Evolutionary conservation across 1,140 invertebrate species (phyloP).

Genomic region (Bombyx mandarina): DNA sequence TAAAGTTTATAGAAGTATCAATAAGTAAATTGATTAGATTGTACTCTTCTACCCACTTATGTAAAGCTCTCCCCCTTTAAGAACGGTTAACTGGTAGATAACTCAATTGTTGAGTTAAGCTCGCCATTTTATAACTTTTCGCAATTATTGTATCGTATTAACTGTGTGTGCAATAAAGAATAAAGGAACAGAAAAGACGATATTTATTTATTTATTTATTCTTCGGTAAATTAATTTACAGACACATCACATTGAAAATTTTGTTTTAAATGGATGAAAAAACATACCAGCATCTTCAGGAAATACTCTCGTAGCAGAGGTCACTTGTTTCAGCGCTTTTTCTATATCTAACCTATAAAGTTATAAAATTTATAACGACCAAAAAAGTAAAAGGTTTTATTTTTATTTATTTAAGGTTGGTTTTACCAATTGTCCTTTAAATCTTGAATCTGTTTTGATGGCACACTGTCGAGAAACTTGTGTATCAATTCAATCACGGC

Average conservation of each 20-base stretch:
- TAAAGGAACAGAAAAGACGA: background rate
- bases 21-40: too few relatives aligned
- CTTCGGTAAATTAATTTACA: too few relatives aligned
- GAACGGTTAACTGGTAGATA: too few relatives aligned
- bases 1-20: too few relatives aligned
- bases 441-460: constrained; percentile 69
- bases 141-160: too few relatives aligned
- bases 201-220: background rate
- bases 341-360: constrained; percentile 70
- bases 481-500: constrained; percentile 80
- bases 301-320: constrained; percentile 71
- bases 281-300: constrained; percentile 69
- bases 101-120: too few relatives aligned
- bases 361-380: background rate
- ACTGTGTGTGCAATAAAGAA: background rate
- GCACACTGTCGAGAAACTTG: constrained; percentile 76
- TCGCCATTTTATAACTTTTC: too few relatives aligned
- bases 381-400: background rate
- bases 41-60: too few relatives aligned
- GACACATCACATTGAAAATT: too few relatives aligned
- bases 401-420: background rate
- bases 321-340: constrained; percentile 71
- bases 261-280: constrained; percentile 2
- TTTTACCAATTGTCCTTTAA: constrained; percentile 74
- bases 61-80: too few relatives aligned